A percentile compares a stretch with the other conserved stretches of the same genome.
These are phyloP conservation scores for Rhodinocichla rosea DNA, from an alignment of 2,113 vertebrate species.

Conservation along the genomic window DNA sequence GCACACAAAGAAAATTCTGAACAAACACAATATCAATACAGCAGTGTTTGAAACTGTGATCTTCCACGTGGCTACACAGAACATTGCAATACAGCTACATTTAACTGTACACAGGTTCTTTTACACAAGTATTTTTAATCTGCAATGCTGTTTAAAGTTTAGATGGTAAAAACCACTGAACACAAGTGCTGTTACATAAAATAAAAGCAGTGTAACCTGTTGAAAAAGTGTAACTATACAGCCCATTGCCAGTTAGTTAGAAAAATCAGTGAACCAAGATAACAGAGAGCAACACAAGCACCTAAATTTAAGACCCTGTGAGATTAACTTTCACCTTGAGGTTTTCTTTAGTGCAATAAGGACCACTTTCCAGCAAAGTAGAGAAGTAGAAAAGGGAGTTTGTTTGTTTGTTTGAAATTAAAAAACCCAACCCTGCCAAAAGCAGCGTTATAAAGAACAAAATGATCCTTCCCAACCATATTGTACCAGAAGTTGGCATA, in stretches of 20 bases:
- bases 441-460: neutral
- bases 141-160: neutral
- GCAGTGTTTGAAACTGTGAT: neutral
- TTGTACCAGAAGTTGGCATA: conserved; percentile 67
- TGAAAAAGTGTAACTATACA: neutral
- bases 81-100: neutral
- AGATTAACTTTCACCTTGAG: neutral
- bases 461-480: conserved; percentile 66
- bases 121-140: neutral
- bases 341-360: neutral
- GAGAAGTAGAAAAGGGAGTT: neutral
- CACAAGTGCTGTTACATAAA: neutral
- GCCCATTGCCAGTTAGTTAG: conserved; percentile 1
- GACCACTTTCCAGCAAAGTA: neutral
- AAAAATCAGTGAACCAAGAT: conserved; percentile 23
- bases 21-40: neutral
- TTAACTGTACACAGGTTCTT: neutral
- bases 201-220: neutral
- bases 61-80: neutral
- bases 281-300: conserved; percentile 7
- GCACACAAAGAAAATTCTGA: neutral
- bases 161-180: neutral
- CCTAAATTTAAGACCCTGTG: neutral
- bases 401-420: neutral
- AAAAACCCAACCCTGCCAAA: neutral